Evolutionary conservation across 1,140 invertebrate genomes (phyloP).

Genomic region (Bombus turneri): DNA sequence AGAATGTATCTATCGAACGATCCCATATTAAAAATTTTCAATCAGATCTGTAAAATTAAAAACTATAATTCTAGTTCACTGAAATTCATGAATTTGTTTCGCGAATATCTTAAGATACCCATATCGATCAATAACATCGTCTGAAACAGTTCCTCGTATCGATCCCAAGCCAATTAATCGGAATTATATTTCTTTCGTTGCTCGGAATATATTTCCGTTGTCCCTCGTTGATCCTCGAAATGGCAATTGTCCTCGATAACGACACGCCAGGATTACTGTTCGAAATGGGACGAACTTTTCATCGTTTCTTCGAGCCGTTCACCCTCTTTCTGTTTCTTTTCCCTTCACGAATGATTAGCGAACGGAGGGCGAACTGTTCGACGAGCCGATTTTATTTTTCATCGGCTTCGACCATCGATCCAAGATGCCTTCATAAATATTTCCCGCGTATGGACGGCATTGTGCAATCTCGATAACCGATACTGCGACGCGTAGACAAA

Average conservation of each 20-base stretch:
- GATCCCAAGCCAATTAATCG: conserved; percentile 21
- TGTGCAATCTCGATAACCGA: background rate
- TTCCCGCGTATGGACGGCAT: background rate
- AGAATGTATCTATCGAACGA: background rate
- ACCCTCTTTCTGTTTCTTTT: background rate
- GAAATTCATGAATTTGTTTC: too few species aligned
- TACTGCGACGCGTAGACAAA: background rate
- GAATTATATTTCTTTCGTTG: background rate
- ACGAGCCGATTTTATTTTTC: background rate
- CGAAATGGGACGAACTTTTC: conserved; percentile 14
- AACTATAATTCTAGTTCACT: too few species aligned
- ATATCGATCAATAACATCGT: background rate
- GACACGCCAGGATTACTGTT: background rate
- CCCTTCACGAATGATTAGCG: background rate
- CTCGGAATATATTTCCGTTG: background rate
- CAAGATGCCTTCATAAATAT: background rate
- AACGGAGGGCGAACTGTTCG: background rate
- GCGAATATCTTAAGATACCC: background rate
- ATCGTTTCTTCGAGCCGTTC: background rate
- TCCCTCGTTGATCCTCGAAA: background rate
- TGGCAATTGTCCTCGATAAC: background rate
- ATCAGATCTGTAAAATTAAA: background rate
- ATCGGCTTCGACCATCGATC: background rate
- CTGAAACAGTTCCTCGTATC: background rate
- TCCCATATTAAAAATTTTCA: background rate